phyloP scores from a whole-genome alignment of 2,888 invertebrate genomes.

The Notodonta dromedarius region DNA sequence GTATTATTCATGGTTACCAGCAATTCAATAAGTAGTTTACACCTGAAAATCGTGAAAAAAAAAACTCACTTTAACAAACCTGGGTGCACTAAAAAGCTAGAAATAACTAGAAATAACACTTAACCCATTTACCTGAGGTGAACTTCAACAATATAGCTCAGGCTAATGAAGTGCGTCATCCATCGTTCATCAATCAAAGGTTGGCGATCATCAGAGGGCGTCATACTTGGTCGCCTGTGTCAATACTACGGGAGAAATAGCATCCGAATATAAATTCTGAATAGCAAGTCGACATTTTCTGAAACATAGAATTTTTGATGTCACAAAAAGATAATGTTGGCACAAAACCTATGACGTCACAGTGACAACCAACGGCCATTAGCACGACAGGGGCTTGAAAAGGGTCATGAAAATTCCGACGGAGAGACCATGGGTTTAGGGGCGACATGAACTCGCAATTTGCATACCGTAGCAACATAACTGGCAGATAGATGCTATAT shows the following conservation, averaged over 20 bases:
- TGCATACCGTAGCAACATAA: not conserved
- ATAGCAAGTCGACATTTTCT: not conserved
- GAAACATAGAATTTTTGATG: not conserved
- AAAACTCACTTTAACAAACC: too few relatives aligned
- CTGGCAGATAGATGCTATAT: not conserved
- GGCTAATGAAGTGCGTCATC: too few relatives aligned
- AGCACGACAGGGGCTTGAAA: slow-evolving; percentile 1
- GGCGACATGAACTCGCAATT: not conserved
- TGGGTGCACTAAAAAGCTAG: too few relatives aligned
- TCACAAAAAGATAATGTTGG: not conserved
- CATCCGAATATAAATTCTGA: not conserved
- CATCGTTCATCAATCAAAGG: too few relatives aligned
- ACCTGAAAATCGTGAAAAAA: too few relatives aligned
- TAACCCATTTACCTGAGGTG: too few relatives aligned
- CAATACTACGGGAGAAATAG: not conserved
- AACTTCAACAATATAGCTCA: too few relatives aligned
- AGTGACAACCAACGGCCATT: not conserved
- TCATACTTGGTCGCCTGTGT: not conserved
- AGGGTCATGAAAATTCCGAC: slow-evolving; percentile 1
- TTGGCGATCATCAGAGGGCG: too few relatives aligned
- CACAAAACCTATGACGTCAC: slow-evolving; percentile 1
- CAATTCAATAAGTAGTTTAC: too few relatives aligned
- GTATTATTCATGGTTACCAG: not conserved
- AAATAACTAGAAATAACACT: too few relatives aligned
- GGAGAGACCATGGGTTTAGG: not conserved